These are phyloP conservation scores for Zaprionus bogoriensis DNA, from an alignment of 2,888 invertebrate species.

Conservation along the genomic window DNA sequence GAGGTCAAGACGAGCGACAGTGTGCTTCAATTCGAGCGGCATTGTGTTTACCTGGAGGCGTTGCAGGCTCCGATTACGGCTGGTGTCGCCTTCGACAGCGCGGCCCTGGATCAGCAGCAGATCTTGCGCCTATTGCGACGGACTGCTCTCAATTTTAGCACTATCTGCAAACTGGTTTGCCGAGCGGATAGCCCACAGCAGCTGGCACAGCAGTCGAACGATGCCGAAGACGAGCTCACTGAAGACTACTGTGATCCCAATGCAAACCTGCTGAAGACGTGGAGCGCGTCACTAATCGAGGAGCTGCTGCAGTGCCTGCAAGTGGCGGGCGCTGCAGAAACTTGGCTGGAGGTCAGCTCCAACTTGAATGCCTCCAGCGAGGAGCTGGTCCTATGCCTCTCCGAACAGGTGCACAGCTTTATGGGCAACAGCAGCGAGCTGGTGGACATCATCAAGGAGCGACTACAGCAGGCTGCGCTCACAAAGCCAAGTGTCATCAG, in stretches of 20 bases:
- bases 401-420: conserved; percentile 67
- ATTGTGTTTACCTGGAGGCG: conserved; percentile 70
- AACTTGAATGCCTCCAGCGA: conserved; percentile 38
- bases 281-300: conserved; percentile 72
- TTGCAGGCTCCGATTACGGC: conserved; percentile 56
- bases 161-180: conserved; percentile 76
- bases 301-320: conserved; percentile 70
- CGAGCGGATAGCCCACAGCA: conserved; percentile 37
- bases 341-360: conserved; percentile 53
- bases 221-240: conserved; percentile 73
- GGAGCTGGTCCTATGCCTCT: conserved; percentile 63
- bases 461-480: conserved; percentile 61
- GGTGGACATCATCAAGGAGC: conserved; percentile 64
- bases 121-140: conserved; percentile 58
- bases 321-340: conserved; percentile 66
- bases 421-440: conserved; percentile 69
- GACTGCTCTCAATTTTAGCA: conserved; percentile 70
- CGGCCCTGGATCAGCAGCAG: conserved; percentile 36
- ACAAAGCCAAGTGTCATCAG: conserved; percentile 60
- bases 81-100: conserved; percentile 43
- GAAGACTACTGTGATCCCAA: conserved; percentile 80
- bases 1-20: conserved; percentile 24
- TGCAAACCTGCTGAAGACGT: conserved; percentile 75
- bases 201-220: conserved; percentile 17
- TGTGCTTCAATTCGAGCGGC: conserved; percentile 49